A percentile compares a stretch with the other conserved stretches of the same genome.
Evolutionary conservation across 2,888 invertebrate species (phyloP).

Genomic region (Coenonympha glycerion): DNA sequence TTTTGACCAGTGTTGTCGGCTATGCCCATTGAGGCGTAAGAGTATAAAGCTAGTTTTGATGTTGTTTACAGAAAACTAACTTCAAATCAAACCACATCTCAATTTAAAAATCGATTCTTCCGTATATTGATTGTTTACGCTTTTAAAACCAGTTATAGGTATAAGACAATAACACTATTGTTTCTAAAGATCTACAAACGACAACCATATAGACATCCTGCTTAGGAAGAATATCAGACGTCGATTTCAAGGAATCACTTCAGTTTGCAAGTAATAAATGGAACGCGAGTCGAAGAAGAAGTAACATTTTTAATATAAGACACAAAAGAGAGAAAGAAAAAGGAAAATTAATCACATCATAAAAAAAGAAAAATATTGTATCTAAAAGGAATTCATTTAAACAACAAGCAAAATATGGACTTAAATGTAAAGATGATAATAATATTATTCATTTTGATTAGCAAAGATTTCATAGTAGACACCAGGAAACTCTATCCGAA

Average conservation of each 20-base stretch:
- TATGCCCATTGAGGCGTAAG: too few species aligned
- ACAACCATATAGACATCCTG: not conserved
- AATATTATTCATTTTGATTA: too few species aligned
- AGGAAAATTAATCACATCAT: too few species aligned
- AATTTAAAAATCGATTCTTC: too few species aligned
- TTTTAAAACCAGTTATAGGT: too few species aligned
- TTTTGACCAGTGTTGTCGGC: too few species aligned
- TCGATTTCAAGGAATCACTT: not conserved
- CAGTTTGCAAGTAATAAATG: not conserved
- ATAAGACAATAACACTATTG: not conserved
- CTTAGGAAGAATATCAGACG: not conserved
- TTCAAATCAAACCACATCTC: too few species aligned
- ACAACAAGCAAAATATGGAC: not conserved
- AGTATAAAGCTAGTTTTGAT: too few species aligned
- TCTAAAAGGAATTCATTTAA: not conserved
- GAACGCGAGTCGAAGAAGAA: not conserved
- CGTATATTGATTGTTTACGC: too few species aligned
- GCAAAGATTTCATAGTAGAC: slow-evolving; percentile 20
- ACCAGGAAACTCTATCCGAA: slow-evolving; percentile 29
- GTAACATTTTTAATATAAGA: not conserved
- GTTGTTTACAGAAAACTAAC: too few species aligned
- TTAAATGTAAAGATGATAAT: not conserved
- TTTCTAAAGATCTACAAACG: not conserved
- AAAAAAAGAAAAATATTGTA: not conserved
- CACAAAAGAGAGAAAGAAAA: not conserved